phyloP scores from a whole-genome alignment of 2,797 vertebrate species.

The Xyrichtys novacula region DNA sequence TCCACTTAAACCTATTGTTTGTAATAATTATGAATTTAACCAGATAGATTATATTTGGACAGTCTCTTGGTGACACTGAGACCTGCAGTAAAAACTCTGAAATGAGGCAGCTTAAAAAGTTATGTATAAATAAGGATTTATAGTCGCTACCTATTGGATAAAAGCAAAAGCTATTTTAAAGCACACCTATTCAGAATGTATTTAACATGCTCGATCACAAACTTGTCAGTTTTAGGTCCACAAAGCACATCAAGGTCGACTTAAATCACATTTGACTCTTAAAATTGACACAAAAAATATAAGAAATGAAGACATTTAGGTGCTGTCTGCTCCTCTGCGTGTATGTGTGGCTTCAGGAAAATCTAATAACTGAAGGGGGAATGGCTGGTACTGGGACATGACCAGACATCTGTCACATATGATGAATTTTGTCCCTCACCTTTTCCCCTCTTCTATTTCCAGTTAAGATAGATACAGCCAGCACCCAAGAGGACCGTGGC shows the following conservation, averaged over 20 bases:
- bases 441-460: constrained; percentile 66
- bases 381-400: constrained; percentile 42
- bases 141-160: neutral
- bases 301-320: neutral
- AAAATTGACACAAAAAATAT: constrained; percentile 5
- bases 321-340: constrained; percentile 20
- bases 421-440: constrained; percentile 67
- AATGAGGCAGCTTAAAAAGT: neutral
- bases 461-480: constrained; percentile 56
- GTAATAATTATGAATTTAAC: neutral
- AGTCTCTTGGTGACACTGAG: too few species aligned
- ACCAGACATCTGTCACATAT: constrained; percentile 66
- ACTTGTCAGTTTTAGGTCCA: neutral
- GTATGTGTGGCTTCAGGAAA: constrained; percentile 17
- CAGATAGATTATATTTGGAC: neutral
- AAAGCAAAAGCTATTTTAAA: neutral
- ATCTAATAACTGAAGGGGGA: constrained; percentile 44
- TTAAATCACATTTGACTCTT: neutral
- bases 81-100: neutral
- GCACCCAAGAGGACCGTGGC: constrained; percentile 59
- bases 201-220: neutral
- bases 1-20: neutral
- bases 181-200: neutral
- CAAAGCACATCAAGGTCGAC: neutral
- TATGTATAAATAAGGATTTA: neutral